These are phyloP conservation scores for Porites cylindrica DNA, from an alignment of 92 coral and sea anemone species.

Conservation along the genomic window DNA sequence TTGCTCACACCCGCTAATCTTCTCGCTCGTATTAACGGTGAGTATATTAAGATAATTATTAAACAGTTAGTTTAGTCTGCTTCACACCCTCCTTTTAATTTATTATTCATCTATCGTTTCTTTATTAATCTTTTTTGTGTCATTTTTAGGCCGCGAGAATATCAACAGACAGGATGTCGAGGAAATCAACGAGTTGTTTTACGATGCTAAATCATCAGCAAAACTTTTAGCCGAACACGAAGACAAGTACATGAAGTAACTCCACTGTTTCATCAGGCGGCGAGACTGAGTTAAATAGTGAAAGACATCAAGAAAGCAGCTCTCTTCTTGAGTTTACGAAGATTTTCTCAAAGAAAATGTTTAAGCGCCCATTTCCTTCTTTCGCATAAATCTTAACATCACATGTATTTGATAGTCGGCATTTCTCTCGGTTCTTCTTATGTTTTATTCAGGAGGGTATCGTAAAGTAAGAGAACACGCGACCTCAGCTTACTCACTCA, in stretches of 20 bases:
- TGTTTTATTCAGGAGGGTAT: too few species aligned
- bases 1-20: slow-evolving; percentile 95
- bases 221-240: slow-evolving; percentile 97
- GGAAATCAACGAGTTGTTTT: slow-evolving; percentile 97
- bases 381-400: too few species aligned
- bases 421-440: too few species aligned
- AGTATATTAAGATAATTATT: slow-evolving; percentile 1
- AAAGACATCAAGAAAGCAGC: too few species aligned
- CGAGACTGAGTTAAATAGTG: neutral
- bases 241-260: slow-evolving; percentile 95
- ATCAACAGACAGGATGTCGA: slow-evolving; percentile 94
- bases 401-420: too few species aligned
- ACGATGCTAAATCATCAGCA: slow-evolving; percentile 97
- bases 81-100: too few species aligned
- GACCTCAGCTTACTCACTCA: too few species aligned
- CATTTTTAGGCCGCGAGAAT: slow-evolving; percentile 82
- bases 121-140: neutral
- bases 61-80: too few species aligned
- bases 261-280: neutral
- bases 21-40: slow-evolving; percentile 97
- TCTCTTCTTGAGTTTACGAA: too few species aligned
- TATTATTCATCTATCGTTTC: neutral
- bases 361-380: too few species aligned
- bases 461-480: too few species aligned
- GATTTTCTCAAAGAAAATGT: too few species aligned